Percentiles rank a stretch among this genome's conserved stretches.
These are phyloP conservation scores for Pogona vitticeps DNA, from an alignment of 2,113 vertebrate genomes.

Conservation along the genomic window DNA sequence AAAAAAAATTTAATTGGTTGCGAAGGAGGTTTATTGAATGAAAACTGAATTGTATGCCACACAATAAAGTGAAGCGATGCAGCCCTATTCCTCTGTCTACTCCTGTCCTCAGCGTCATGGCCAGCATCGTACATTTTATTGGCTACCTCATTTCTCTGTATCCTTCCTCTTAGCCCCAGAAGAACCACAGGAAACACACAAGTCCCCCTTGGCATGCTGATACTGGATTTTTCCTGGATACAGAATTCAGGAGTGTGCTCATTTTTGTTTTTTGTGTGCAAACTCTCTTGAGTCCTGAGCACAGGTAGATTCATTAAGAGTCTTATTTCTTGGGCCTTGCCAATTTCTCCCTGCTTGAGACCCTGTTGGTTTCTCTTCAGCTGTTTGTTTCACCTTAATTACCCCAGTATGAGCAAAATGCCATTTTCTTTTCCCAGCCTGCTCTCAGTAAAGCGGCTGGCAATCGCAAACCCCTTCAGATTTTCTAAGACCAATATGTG, in stretches of 20 bases:
- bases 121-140: neutral
- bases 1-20: too few species aligned
- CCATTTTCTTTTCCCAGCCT: slow-evolving; percentile 59
- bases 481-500: slow-evolving; percentile 41
- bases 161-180: neutral
- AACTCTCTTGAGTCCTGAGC: neutral
- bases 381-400: slow-evolving; percentile 71
- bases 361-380: slow-evolving; percentile 41
- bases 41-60: too few species aligned
- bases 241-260: neutral
- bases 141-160: neutral
- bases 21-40: too few species aligned
- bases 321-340: neutral
- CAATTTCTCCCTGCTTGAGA: slow-evolving; percentile 33
- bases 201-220: neutral
- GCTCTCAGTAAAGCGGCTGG: slow-evolving; percentile 41
- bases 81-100: neutral
- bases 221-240: neutral
- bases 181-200: neutral
- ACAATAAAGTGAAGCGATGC: too few species aligned
- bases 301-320: neutral
- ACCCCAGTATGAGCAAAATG: slow-evolving; percentile 66
- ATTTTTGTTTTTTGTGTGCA: neutral
- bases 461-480: slow-evolving; percentile 57
- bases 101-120: neutral